Conservation (phyloP, 2,888 invertebrate genomes). For the Falcaria lacertinaria region DNA sequence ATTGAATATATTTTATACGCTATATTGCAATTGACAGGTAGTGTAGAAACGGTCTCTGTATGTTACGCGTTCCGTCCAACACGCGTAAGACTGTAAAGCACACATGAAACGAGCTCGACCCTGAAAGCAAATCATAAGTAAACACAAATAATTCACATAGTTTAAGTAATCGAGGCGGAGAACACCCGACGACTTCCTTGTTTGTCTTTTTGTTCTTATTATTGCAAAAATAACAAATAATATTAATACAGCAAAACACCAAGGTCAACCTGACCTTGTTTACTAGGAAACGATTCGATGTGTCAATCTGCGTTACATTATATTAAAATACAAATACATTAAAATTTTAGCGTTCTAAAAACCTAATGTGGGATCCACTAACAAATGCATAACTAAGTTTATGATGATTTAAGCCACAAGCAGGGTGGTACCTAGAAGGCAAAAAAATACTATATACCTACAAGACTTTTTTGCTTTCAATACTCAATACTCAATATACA, state of each 20-base stretch:
- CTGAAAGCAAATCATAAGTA: constrained; percentile 49
- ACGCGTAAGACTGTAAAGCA: constrained; percentile 13
- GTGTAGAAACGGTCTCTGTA: not conserved
- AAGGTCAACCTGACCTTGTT: constrained; percentile 71
- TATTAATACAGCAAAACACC: constrained; percentile 59
- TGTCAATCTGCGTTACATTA: constrained; percentile 50
- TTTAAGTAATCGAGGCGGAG: constrained; percentile 44
- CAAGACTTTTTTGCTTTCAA: too few species aligned
- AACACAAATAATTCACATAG: constrained; percentile 49
- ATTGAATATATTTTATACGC: too few species aligned
- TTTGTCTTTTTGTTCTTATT: constrained; percentile 64
- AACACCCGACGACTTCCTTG: constrained; percentile 61
- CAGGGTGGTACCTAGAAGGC: too few species aligned
- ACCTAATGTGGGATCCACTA: not conserved
- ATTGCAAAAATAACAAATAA: constrained; percentile 58
- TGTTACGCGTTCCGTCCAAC: not conserved
- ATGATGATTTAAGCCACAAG: too few species aligned
- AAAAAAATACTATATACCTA: too few species aligned
- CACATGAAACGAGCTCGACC: constrained; percentile 37
- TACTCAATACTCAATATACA: too few species aligned
- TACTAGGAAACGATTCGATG: constrained; percentile 63
- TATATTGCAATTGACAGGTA: too few species aligned
- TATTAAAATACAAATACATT: constrained; percentile 33
- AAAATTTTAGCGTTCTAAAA: constrained; percentile 15
- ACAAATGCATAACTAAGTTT: too few species aligned